Percentiles rank a stretch among this genome's conserved stretches.
Evolutionary conservation across 2,888 invertebrate species (phyloP).

Genomic region (Salticus scenicus): DNA sequence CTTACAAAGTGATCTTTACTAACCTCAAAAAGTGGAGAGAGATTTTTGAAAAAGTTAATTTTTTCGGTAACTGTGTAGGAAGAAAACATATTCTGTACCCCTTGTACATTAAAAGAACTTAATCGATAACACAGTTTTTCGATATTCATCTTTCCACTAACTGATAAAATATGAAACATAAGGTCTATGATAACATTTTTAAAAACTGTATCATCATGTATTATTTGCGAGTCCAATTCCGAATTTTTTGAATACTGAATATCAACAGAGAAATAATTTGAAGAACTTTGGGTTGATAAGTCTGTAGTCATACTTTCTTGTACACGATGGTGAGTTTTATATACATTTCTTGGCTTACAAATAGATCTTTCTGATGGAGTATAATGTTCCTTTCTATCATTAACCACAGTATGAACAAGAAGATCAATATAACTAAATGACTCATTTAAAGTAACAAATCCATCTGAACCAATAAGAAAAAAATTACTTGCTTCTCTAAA

Average conservation of each 20-base stretch:
- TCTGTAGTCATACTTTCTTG: background rate
- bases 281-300: background rate
- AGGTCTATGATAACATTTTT: no score
- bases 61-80: background rate
- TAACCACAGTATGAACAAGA: background rate
- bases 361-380: no score
- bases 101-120: background rate
- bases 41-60: constrained; percentile 1
- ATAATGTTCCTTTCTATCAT: no score
- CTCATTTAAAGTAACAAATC: background rate
- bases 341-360: background rate
- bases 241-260: no score
- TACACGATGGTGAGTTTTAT: background rate
- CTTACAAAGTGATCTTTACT: background rate
- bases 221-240: no score
- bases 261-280: background rate
- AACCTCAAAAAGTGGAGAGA: background rate
- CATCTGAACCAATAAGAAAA: background rate
- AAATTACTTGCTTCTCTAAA: background rate
- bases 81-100: background rate
- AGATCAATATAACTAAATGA: background rate
- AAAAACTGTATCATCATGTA: no score
- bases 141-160: background rate
- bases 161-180: background rate
- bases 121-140: background rate